These are phyloP conservation scores for Eupithecia vulgata DNA, from an alignment of 2,888 invertebrate genomes.

Conservation along the genomic window DNA sequence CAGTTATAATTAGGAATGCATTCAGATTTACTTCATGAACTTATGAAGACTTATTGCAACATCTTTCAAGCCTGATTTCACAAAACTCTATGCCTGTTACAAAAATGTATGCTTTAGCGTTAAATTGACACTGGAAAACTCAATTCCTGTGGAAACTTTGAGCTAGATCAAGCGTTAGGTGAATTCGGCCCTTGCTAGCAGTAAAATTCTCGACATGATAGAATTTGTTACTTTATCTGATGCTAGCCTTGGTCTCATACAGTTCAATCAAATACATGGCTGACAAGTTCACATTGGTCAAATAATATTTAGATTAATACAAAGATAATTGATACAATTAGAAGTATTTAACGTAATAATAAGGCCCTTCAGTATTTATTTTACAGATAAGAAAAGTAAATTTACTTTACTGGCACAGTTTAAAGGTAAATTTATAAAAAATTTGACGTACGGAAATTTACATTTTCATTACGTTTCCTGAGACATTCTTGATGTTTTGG, in stretches of 20 bases:
- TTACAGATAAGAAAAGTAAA: neutral
- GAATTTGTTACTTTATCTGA: neutral
- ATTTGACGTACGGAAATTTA: too few species aligned
- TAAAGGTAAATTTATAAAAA: neutral
- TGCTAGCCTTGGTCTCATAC: neutral
- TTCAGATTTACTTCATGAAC: neutral
- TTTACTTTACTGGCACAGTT: neutral
- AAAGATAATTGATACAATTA: neutral
- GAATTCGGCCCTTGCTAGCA: neutral
- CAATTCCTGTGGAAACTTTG: neutral
- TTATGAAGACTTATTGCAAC: neutral
- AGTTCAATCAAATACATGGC: neutral
- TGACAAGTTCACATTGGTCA: neutral
- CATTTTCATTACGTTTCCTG: neutral
- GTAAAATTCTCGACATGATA: neutral
- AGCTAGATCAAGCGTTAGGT: neutral
- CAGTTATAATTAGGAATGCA: conserved; percentile 1
- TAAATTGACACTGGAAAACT: neutral
- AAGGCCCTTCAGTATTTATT: neutral
- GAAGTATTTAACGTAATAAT: neutral
- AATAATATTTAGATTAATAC: neutral
- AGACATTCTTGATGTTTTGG: neutral
- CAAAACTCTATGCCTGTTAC: too few species aligned
- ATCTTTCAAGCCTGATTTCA: neutral
- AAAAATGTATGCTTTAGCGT: neutral